Evolutionary conservation across 2,888 invertebrate species (phyloP).

Genomic region (Melanchra persicariae): DNA sequence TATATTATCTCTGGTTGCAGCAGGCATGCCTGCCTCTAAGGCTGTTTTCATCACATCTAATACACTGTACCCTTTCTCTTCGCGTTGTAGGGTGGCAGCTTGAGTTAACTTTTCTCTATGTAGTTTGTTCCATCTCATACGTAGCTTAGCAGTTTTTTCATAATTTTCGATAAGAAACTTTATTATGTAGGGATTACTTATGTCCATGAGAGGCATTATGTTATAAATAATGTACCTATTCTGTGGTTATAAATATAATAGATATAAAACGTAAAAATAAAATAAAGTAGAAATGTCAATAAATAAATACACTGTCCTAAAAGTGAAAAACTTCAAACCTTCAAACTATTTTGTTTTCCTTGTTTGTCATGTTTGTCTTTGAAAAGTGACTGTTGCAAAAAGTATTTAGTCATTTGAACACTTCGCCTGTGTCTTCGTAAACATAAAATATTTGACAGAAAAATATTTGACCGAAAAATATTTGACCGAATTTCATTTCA

Average conservation of each 20-base stretch:
- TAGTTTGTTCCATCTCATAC: slow-evolving; percentile 75
- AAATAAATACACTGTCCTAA: not conserved
- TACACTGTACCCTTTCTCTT: slow-evolving; percentile 71
- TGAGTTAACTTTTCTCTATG: slow-evolving; percentile 66
- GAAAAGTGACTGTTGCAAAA: slow-evolving; percentile 6
- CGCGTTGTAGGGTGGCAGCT: slow-evolving; percentile 70
- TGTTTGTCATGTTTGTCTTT: not conserved
- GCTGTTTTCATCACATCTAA: slow-evolving; percentile 65
- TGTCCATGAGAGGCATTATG: slow-evolving; percentile 75
- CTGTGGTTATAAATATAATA: too few species aligned
- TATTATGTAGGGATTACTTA: slow-evolving; percentile 73
- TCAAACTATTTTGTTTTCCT: slow-evolving; percentile 4
- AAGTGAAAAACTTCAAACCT: slow-evolving; percentile 17
- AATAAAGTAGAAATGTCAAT: slow-evolving; percentile 12
- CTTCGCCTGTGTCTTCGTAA: not conserved
- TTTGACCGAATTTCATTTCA: too few species aligned
- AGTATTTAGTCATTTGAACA: slow-evolving; percentile 13
- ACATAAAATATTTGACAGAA: too few species aligned
- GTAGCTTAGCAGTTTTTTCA: slow-evolving; percentile 73
- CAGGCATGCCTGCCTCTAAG: slow-evolving; percentile 68
- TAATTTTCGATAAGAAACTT: slow-evolving; percentile 76
- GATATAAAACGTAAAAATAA: slow-evolving; percentile 16
- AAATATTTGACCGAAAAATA: too few species aligned
- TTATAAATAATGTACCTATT: too few species aligned
- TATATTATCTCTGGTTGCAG: slow-evolving; percentile 66